These are phyloP conservation scores for Okamejei kenojei DNA, from an alignment of 2,797 vertebrate species.

Conservation along the genomic window DNA sequence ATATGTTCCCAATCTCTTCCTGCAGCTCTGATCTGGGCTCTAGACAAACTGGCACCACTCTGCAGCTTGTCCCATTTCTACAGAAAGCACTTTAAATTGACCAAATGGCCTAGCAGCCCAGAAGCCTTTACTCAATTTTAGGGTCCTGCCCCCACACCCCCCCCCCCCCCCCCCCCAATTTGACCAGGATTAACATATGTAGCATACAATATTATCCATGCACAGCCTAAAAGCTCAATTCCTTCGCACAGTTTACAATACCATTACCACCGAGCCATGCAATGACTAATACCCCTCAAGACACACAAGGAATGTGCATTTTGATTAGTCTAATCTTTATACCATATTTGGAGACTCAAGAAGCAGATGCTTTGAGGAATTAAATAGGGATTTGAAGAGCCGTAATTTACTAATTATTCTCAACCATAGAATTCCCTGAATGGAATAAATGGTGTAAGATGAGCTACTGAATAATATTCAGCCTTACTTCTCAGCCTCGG, in stretches of 20 bases:
- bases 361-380: constrained; percentile 28
- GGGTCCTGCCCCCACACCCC: no score
- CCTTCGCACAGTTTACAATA: neutral
- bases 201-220: neutral
- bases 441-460: neutral
- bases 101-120: no score
- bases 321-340: constrained; percentile 33
- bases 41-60: no score
- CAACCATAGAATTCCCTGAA: constrained; percentile 9
- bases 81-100: no score
- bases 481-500: constrained; percentile 10
- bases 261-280: neutral
- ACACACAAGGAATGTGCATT: constrained; percentile 15
- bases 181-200: no score
- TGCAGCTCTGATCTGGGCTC: no score
- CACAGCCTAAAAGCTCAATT: constrained; percentile 18
- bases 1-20: no score
- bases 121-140: no score
- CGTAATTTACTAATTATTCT: constrained; percentile 27
- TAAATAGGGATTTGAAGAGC: constrained; percentile 20
- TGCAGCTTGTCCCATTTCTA: no score
- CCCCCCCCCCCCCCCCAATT: no score
- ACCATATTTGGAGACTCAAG: constrained; percentile 34
- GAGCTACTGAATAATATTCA: neutral
- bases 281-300: constrained; percentile 19